phyloP scores from a whole-genome alignment of 2,888 invertebrate species.

The Formica aserva region DNA sequence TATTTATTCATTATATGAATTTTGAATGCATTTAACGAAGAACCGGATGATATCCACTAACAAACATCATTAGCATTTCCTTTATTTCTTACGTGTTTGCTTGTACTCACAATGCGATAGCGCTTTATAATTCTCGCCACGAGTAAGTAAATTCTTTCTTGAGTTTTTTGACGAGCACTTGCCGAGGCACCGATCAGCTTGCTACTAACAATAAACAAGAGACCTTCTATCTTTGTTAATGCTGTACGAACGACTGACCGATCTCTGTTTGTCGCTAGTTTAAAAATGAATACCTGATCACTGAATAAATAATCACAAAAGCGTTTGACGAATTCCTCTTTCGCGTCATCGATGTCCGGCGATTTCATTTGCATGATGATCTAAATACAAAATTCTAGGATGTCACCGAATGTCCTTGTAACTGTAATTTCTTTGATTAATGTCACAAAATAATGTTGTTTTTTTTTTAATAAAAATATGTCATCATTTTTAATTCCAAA shows the following conservation, averaged over 20 bases:
- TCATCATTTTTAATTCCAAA: neutral
- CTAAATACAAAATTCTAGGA: neutral
- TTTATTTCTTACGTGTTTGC: slow-evolving; percentile 12
- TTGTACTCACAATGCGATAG: slow-evolving; percentile 1
- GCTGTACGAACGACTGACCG: neutral
- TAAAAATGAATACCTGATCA: neutral
- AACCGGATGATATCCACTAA: neutral
- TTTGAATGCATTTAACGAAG: neutral
- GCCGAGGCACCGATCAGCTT: neutral
- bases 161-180: neutral
- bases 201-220: neutral
- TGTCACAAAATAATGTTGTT: neutral
- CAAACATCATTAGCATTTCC: slow-evolving; percentile 12
- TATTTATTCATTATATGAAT: neutral
- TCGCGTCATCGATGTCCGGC: neutral
- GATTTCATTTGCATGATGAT: neutral
- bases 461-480: neutral
- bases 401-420: neutral
- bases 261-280: neutral
- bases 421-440: neutral
- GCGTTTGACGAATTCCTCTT: neutral
- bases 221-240: neutral
- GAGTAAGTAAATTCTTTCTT: slow-evolving; percentile 6
- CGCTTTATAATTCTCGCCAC: slow-evolving; percentile 3
- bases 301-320: slow-evolving; percentile 18